Percentiles rank a stretch among this genome's conserved stretches.
These are phyloP conservation scores for Cephus spinipes DNA, from an alignment of 2,888 invertebrate species.

Conservation along the genomic window DNA sequence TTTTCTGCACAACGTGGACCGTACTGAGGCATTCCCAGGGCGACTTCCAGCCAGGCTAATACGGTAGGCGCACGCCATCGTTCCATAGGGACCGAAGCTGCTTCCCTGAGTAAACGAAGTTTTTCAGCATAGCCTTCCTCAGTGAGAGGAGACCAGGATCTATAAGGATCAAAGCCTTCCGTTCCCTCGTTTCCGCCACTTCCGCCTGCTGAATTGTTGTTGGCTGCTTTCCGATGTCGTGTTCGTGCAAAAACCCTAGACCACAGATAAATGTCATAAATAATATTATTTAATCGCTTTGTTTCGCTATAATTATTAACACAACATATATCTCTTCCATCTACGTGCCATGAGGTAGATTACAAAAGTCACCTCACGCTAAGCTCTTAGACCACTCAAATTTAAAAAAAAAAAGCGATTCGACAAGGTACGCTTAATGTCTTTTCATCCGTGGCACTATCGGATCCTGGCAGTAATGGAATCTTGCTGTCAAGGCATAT, in stretches of 20 bases:
- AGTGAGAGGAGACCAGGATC: conserved; percentile 75
- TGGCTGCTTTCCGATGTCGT: conserved; percentile 83
- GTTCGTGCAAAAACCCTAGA: conserved; percentile 85
- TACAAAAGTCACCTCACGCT: not conserved
- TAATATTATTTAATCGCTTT: not conserved
- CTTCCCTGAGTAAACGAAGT: conserved; percentile 81
- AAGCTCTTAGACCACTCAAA: not conserved
- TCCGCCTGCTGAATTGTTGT: conserved; percentile 69
- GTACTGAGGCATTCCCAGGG: conserved; percentile 94
- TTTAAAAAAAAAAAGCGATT: not conserved
- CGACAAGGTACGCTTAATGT: not conserved
- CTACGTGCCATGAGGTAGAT: not conserved
- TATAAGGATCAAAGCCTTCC: conserved; percentile 68
- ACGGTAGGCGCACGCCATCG: conserved; percentile 94
- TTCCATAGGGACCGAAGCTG: conserved; percentile 86
- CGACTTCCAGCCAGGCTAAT: conserved; percentile 93
- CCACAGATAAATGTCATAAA: conserved; percentile 15
- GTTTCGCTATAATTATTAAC: not conserved
- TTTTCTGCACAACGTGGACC: conserved; percentile 91
- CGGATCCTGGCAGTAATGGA: conserved; percentile 16
- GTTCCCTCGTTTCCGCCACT: conserved; percentile 73
- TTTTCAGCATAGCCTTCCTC: conserved; percentile 84
- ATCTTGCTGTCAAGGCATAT: not conserved
- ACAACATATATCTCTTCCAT: not conserved
- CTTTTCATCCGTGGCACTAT: not conserved